Conservation (phyloP, 2,113 vertebrate species). For the Meriones unguiculatus region DNA sequence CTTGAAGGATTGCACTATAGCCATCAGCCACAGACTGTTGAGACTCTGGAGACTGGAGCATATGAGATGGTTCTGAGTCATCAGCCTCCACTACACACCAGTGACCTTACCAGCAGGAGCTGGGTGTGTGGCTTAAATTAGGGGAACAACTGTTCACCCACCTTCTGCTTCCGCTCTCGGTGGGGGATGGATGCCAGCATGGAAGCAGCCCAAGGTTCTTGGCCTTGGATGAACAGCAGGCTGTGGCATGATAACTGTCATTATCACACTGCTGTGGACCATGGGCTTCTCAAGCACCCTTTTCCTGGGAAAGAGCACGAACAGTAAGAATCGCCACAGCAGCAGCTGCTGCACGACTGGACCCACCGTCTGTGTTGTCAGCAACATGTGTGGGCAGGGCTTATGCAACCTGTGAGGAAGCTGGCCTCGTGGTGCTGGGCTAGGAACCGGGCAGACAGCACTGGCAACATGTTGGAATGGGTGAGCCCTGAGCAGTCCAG, state of each 20-base stretch:
- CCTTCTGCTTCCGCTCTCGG: slow-evolving; percentile 99
- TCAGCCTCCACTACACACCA: slow-evolving; percentile 97
- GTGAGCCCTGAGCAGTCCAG: slow-evolving; percentile 97
- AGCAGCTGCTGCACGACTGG: slow-evolving; percentile 93
- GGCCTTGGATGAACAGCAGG: slow-evolving; percentile 99
- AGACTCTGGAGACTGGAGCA: slow-evolving; percentile 98
- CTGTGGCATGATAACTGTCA: slow-evolving; percentile 96
- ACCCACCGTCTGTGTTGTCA: slow-evolving; percentile 93
- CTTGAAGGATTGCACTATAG: slow-evolving; percentile 97
- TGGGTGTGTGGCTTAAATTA: slow-evolving; percentile 99
- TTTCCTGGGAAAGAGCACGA: slow-evolving; percentile 95
- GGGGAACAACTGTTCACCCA: slow-evolving; percentile 97
- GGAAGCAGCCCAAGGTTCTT: slow-evolving; percentile 98
- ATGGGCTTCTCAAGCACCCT: slow-evolving; percentile 95
- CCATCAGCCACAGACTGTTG: slow-evolving; percentile 95
- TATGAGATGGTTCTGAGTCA: slow-evolving; percentile 98
- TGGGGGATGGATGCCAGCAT: slow-evolving; percentile 98
- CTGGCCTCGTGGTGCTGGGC: slow-evolving; percentile 95
- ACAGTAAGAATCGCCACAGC: slow-evolving; percentile 92
- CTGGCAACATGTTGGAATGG: slow-evolving; percentile 98
- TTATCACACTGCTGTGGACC: slow-evolving; percentile 97
- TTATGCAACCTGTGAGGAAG: slow-evolving; percentile 95
- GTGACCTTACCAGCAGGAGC: slow-evolving; percentile 98
- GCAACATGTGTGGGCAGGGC: slow-evolving; percentile 96
- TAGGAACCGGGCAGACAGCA: slow-evolving; percentile 95